These are phyloP conservation scores for Microchrysa polita DNA, from an alignment of 2,888 invertebrate species.

Conservation along the genomic window DNA sequence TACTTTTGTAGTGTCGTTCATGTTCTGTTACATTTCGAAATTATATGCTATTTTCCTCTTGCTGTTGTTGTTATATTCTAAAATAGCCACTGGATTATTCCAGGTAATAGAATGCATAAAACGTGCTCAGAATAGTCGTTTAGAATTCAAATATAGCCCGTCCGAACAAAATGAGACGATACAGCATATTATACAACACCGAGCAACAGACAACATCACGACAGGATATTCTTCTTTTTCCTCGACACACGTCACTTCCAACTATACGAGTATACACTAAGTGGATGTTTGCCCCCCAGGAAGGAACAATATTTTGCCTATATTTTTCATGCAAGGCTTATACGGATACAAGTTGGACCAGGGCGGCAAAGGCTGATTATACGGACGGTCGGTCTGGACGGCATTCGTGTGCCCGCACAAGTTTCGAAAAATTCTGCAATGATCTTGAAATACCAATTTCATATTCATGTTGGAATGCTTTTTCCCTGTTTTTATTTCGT, in stretches of 20 bases:
- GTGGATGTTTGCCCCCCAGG: not conserved
- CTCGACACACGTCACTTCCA: too few species aligned
- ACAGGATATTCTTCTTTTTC: too few species aligned
- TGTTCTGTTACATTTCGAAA: slow-evolving; percentile 19
- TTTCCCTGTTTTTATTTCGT: too few species aligned
- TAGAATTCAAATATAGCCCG: slow-evolving; percentile 14
- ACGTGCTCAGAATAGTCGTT: slow-evolving; percentile 42
- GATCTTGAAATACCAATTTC: not conserved
- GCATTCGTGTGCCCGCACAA: not conserved
- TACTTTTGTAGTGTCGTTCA: slow-evolving; percentile 12
- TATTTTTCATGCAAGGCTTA: slow-evolving; percentile 16
- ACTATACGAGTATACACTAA: too few species aligned
- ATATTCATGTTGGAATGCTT: too few species aligned
- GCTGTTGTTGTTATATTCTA: slow-evolving; percentile 9
- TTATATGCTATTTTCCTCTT: too few species aligned
- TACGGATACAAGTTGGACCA: too few species aligned
- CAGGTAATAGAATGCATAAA: slow-evolving; percentile 40
- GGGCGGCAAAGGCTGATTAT: not conserved
- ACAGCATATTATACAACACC: too few species aligned
- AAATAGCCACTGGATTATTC: slow-evolving; percentile 24
- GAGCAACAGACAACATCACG: not conserved
- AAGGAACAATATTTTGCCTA: slow-evolving; percentile 24
- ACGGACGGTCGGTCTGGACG: not conserved
- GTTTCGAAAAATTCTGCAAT: not conserved
- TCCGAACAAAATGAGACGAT: not conserved